A percentile compares a stretch with the other conserved stretches of the same genome.
These are phyloP conservation scores for Sinohyriopsis cumingii DNA, from an alignment of 2,888 invertebrate species.

Conservation along the genomic window DNA sequence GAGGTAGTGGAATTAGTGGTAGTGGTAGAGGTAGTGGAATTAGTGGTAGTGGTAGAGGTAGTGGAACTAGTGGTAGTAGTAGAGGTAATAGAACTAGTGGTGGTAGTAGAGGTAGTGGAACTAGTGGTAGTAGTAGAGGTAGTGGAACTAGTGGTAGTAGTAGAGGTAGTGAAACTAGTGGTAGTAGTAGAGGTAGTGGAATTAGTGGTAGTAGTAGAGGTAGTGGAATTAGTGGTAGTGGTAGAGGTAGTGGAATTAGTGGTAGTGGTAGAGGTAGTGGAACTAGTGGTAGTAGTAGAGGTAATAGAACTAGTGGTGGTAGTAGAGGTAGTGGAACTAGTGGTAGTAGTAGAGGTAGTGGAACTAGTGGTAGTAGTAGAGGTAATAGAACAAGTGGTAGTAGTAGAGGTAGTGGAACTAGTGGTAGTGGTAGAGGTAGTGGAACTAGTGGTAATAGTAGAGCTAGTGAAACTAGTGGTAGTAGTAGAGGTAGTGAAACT, in stretches of 20 bases:
- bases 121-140: background rate
- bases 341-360: constrained; percentile 4
- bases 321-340: constrained; percentile 7
- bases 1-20: constrained; percentile 6
- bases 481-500: background rate
- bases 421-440: constrained; percentile 7
- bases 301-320: background rate
- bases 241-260: constrained; percentile 3
- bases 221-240: constrained; percentile 1
- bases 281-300: constrained; percentile 3
- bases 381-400: constrained; percentile 3
- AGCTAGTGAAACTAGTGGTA: too few species aligned
- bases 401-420: constrained; percentile 9
- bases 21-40: constrained; percentile 6
- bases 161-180: constrained; percentile 5
- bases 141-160: constrained; percentile 5
- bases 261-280: constrained; percentile 2
- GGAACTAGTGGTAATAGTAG: constrained; percentile 1
- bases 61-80: constrained; percentile 7
- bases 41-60: constrained; percentile 8
- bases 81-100: constrained; percentile 4
- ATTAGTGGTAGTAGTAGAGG: constrained; percentile 12
- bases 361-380: constrained; percentile 11
- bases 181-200: constrained; percentile 8
- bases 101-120: background rate